Base-by-base conservation (phyloP, 2,888 invertebrate species). In the Anticlea derivata region DNA sequence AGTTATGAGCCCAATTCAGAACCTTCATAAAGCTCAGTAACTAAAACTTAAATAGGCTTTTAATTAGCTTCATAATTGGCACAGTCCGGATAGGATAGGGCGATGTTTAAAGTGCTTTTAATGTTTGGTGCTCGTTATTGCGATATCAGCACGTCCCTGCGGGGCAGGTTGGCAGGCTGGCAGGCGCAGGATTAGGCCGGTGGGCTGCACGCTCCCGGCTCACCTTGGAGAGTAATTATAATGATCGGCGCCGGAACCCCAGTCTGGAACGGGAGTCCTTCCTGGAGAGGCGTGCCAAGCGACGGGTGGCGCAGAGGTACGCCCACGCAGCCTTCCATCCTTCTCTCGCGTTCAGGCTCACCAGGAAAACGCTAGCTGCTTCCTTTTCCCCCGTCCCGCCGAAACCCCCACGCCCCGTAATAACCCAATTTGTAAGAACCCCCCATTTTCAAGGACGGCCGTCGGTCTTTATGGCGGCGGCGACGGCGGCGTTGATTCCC, bases 371-470 rank as follows among this genome's bases (percentile, higher is more conserved):
- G 60, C 54, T 50, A 54, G 48, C 57, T 35, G 60, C 63, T 60
- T 82, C 79, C 71, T 76, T 61, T 70, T 82, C 75, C 54, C 79
- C 65, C 82, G 63, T 65, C 77, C 82, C 82, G 81, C 77, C 83
- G 75, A 82, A 75, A 76, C 81, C 80, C 83, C 83, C 80, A 78
- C 79, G 73, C 84, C 86, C 78, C 74, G 84, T 89, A 90, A 90
- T 91, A 91, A 91, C 91, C 91, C 91, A 91, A 91, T 91, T 91
- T 91, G 91, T 90, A 88, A 87, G 89, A 88, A 84, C 89, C 88
- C 91, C 87, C 86, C 81, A 73, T 84, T 89, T 86, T 89, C 91
- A 91, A 91, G 91, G 91, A 89, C 91, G 91, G 88, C 85, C 89
- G 89, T 86, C 89, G 90, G 86, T 88, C 90, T 89, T 85, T 86